Evolutionary conservation across 2,888 invertebrate genomes (phyloP).

Genomic region (Fissipunctia ypsillon): DNA sequence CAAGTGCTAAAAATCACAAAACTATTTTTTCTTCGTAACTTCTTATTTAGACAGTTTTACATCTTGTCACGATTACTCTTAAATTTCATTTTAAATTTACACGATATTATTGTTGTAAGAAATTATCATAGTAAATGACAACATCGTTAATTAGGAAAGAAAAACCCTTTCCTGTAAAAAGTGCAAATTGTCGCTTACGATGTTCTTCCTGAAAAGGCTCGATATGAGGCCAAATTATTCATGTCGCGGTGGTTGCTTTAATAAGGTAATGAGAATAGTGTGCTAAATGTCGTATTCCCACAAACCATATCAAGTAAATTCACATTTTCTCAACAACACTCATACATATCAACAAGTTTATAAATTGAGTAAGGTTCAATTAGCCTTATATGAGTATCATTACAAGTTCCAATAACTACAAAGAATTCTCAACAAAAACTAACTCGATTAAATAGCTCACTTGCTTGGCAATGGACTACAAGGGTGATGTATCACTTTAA

Average conservation of each 20-base stretch:
- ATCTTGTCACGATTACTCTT: too few relatives aligned
- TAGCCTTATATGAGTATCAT: constrained; percentile 19
- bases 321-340: constrained; percentile 14
- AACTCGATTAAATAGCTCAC: constrained; percentile 45
- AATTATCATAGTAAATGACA: too few relatives aligned
- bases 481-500: constrained; percentile 59
- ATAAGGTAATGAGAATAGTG: neutral
- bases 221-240: neutral
- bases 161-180: too few relatives aligned
- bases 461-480: constrained; percentile 43
- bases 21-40: too few relatives aligned
- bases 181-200: too few relatives aligned
- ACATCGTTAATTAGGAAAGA: too few relatives aligned
- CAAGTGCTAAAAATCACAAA: too few relatives aligned
- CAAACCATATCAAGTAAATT: constrained; percentile 10
- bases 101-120: too few relatives aligned
- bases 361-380: constrained; percentile 22
- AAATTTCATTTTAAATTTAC: too few relatives aligned
- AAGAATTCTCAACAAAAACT: constrained; percentile 37
- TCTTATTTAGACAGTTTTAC: too few relatives aligned
- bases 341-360: constrained; percentile 14
- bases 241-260: neutral
- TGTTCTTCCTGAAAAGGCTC: too few relatives aligned
- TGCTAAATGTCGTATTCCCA: constrained; percentile 18
- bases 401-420: constrained; percentile 24